Conservation (phyloP, 2,797 vertebrate species). For the Sitta carolinensis region DNA sequence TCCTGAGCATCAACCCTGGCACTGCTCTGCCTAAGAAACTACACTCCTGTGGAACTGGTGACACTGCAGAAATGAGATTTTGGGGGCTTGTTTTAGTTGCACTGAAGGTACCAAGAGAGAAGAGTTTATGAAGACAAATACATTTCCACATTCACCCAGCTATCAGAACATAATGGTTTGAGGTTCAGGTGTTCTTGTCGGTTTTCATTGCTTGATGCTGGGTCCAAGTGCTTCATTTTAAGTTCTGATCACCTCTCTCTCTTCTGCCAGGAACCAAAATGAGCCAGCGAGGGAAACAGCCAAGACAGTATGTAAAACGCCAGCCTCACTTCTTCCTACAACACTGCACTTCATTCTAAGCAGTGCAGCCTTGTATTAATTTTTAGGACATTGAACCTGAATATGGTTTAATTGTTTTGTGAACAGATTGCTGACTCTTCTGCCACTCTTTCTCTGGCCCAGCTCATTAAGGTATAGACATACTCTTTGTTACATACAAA, state of each 20-base stretch:
- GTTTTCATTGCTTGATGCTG: neutral
- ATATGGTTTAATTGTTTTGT: neutral
- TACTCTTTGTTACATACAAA: neutral
- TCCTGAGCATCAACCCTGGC: neutral
- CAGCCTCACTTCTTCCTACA: slow-evolving; percentile 79
- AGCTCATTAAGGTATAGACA: neutral
- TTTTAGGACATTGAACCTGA: neutral
- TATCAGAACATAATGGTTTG: neutral
- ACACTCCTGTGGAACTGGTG: neutral
- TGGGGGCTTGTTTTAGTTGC: neutral
- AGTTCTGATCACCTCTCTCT: slow-evolving; percentile 51
- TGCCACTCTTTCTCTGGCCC: neutral
- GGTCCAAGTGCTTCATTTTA: neutral
- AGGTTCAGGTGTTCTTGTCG: neutral
- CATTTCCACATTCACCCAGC: neutral
- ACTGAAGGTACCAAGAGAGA: neutral
- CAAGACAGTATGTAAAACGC: slow-evolving; percentile 95
- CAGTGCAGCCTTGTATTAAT: slow-evolving; percentile 64
- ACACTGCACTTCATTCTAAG: slow-evolving; percentile 73
- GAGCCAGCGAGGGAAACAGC: slow-evolving; percentile 84
- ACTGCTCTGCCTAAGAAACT: neutral
- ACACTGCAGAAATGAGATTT: neutral
- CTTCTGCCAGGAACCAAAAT: slow-evolving; percentile 88
- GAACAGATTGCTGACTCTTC: neutral
- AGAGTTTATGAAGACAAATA: neutral